Percentiles rank a stretch among this genome's conserved stretches.
These are phyloP conservation scores for Octopus sinensis DNA, from an alignment of 1,140 invertebrate species.

Conservation along the genomic window DNA sequence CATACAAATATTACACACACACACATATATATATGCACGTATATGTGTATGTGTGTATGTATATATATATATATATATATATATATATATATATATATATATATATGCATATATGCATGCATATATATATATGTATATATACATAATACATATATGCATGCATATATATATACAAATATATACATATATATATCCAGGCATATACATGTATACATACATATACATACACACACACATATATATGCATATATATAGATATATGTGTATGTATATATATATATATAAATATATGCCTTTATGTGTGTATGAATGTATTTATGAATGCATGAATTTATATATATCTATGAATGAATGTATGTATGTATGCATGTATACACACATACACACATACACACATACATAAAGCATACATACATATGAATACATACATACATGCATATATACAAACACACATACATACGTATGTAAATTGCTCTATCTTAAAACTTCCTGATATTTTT, in stretches of 20 bases:
- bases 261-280: background rate
- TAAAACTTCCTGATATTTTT: no score
- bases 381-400: background rate
- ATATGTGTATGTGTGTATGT: background rate
- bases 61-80: constrained; percentile 5
- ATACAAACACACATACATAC: no score
- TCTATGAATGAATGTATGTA: background rate
- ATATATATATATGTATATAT: background rate
- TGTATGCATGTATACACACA: background rate
- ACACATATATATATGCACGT: background rate
- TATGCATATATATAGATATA: background rate
- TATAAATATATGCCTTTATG: background rate
- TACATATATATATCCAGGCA: background rate
- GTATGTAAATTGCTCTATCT: no score
- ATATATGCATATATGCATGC: background rate
- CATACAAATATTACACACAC: background rate
- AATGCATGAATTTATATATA: background rate
- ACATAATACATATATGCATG: background rate
- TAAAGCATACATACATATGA: background rate
- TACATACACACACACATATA: background rate
- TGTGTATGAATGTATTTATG: background rate
- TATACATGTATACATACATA: background rate
- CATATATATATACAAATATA: background rate
- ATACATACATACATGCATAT: no score
- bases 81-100: constrained; percentile 5